These are phyloP conservation scores for Morelia viridis DNA, from an alignment of 2,797 vertebrate species.

Conservation along the genomic window DNA sequence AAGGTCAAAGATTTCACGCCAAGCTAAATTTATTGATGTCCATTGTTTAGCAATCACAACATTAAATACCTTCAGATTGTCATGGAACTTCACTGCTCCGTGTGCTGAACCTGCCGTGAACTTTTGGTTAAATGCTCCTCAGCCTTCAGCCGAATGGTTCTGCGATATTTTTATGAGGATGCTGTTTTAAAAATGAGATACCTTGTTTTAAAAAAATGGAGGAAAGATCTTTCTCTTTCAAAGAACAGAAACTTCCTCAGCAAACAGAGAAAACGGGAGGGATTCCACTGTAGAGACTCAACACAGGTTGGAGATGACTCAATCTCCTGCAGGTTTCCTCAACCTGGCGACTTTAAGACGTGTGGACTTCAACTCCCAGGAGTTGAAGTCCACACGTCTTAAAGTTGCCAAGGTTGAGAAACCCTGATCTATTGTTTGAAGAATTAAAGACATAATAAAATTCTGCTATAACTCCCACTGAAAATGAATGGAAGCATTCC, in stretches of 20 bases:
- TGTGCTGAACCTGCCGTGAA: conserved; percentile 59
- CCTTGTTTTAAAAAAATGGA: neutral
- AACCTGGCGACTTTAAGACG: too few relatives aligned
- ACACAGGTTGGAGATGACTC: too few relatives aligned
- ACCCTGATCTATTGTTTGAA: too few relatives aligned
- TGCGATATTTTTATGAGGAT: neutral
- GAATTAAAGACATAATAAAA: too few relatives aligned
- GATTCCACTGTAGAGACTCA: too few relatives aligned
- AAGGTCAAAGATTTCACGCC: conserved; percentile 57
- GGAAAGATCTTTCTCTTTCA: neutral
- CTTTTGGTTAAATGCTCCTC: conserved; percentile 33
- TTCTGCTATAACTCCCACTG: too few relatives aligned
- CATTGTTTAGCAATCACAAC: conserved; percentile 66
- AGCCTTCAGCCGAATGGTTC: neutral
- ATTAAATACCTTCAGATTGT: conserved; percentile 59
- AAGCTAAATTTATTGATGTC: conserved; percentile 62
- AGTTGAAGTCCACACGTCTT: too few relatives aligned
- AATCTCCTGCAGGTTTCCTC: too few relatives aligned
- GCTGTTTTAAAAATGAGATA: neutral
- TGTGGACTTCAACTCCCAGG: too few relatives aligned
- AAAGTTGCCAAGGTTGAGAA: too few relatives aligned
- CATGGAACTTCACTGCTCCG: conserved; percentile 59
- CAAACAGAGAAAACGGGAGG: too few relatives aligned
- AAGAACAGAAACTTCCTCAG: neutral
- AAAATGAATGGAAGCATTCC: too few relatives aligned